These are phyloP conservation scores for Corydoras maculifer DNA, from an alignment of 2,113 vertebrate genomes.

Conservation along the genomic window DNA sequence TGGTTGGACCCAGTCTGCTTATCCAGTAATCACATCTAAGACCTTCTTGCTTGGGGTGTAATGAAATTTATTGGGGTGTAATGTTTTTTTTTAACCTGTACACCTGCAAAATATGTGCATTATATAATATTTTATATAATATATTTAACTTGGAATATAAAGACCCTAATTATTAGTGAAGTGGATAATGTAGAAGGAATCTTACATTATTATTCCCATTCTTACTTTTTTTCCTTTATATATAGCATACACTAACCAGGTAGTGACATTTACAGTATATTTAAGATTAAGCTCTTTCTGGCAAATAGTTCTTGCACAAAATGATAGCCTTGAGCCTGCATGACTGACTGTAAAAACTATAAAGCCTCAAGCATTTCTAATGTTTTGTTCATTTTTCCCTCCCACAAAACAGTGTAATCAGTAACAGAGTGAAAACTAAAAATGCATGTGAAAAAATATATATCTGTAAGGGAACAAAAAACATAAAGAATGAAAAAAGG, in stretches of 20 bases:
- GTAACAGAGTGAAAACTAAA: not conserved
- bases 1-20: too few species aligned
- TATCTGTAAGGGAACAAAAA: not conserved
- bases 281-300: conserved; percentile 25
- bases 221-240: not conserved
- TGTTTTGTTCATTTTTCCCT: conserved; percentile 13
- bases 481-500: not conserved
- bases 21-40: too few species aligned
- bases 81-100: not conserved
- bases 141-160: conserved; percentile 38
- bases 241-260: conserved; percentile 4
- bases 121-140: conserved; percentile 41
- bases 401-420: too few species aligned
- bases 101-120: conserved; percentile 27
- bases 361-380: conserved; percentile 29
- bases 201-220: conserved; percentile 20
- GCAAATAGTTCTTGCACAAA: conserved; percentile 32
- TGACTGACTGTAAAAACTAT: conserved; percentile 22
- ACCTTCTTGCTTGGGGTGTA: too few species aligned
- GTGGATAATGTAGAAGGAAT: conserved; percentile 5
- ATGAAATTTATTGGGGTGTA: too few species aligned
- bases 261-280: conserved; percentile 26
- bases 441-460: not conserved
- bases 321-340: conserved; percentile 31
- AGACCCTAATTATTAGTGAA: conserved; percentile 32